A percentile compares a stretch with the other conserved stretches of the same genome.
phyloP scores from a whole-genome alignment of 2,797 vertebrate species.

The Aphelocoma californica region DNA sequence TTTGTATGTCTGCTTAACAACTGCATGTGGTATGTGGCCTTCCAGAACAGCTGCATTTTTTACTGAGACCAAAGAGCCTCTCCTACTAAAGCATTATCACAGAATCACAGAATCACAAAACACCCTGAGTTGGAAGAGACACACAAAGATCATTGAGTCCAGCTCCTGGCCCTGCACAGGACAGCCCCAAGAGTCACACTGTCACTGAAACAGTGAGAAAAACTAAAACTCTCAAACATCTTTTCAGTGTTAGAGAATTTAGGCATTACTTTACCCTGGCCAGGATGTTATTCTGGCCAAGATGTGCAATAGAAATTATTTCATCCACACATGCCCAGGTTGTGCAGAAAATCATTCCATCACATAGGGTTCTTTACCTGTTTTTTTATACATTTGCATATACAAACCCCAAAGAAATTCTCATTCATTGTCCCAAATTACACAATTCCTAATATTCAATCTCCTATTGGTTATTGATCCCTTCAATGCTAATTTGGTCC shows the following conservation, averaged over 20 bases:
- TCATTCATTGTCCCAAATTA: background rate
- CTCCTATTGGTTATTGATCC: background rate
- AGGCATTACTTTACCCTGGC: background rate
- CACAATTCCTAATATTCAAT: background rate
- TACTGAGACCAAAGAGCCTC: background rate
- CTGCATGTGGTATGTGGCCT: background rate
- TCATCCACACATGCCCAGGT: rapidly evolving
- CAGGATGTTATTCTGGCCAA: background rate
- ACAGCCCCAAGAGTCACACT: background rate
- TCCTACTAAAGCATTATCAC: background rate
- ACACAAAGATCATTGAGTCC: background rate
- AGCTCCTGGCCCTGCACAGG: background rate
- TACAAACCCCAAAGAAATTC: background rate
- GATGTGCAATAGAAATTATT: background rate
- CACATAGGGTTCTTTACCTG: background rate
- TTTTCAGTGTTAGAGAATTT: background rate
- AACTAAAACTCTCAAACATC: background rate
- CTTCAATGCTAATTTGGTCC: background rate
- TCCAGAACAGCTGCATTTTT: background rate
- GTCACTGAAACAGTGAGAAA: rapidly evolving
- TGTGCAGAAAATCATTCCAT: background rate
- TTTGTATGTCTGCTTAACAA: background rate
- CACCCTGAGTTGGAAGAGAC: background rate
- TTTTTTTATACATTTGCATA: background rate
- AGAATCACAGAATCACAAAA: background rate